phyloP scores from a whole-genome alignment of 1,140 invertebrate genomes.

The Neodiprion virginianus region DNA sequence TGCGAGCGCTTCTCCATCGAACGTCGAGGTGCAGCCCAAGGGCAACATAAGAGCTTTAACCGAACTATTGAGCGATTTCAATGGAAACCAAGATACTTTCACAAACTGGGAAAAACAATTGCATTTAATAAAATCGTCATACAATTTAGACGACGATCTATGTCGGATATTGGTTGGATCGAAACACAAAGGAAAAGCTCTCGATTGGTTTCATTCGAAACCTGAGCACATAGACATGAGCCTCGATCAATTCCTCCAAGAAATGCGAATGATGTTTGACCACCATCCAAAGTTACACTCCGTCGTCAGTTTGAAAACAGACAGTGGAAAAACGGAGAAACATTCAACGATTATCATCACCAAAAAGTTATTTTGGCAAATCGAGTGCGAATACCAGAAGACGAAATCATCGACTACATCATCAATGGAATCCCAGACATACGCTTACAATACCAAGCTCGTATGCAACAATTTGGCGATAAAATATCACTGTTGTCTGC shows the following conservation, averaged over 20 bases:
- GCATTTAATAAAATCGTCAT: background rate
- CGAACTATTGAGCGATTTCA: conserved; percentile 13
- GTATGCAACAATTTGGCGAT: too few relatives aligned
- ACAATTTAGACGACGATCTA: background rate
- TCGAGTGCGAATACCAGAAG: background rate
- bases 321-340: background rate
- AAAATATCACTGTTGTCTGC: too few relatives aligned
- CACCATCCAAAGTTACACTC: conserved; percentile 15
- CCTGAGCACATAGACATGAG: conserved; percentile 14
- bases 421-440: background rate
- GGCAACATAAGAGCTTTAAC: background rate
- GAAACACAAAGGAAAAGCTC: conserved; percentile 12
- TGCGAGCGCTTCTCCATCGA: too few relatives aligned
- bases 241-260: background rate
- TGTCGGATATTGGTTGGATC: conserved; percentile 11
- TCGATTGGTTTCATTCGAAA: conserved; percentile 24
- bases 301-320: too few relatives aligned
- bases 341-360: conserved; percentile 18
- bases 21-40: background rate
- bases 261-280: conserved; percentile 16
- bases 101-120: conserved; percentile 16
- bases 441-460: too few relatives aligned
- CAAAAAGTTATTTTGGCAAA: background rate
- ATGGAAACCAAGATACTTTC: conserved; percentile 10
- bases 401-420: background rate